Evolutionary conservation across 2,797 vertebrate genomes (phyloP).

Genomic region (Scolopax bukidnonensis): DNA sequence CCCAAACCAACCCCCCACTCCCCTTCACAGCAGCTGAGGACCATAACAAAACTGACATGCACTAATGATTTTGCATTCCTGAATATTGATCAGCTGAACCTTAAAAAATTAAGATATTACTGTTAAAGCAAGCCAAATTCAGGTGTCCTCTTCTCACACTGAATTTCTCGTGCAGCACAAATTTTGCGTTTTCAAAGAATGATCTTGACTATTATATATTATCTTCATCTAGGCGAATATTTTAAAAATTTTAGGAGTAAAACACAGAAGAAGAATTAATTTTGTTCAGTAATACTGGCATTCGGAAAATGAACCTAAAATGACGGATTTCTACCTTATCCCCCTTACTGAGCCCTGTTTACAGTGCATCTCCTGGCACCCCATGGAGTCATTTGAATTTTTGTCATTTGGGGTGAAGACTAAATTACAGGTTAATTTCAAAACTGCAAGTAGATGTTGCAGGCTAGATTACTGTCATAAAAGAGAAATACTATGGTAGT

Average conservation of each 20-base stretch:
- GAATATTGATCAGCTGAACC: neutral
- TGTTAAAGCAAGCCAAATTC: neutral
- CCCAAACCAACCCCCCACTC: too few species aligned
- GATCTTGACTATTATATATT: neutral
- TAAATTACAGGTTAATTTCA: constrained; percentile 89
- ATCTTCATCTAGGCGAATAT: constrained; percentile 19
- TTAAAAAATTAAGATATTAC: neutral
- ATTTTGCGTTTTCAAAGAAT: constrained; percentile 19
- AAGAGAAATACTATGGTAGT: constrained; percentile 75
- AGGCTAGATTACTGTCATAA: constrained; percentile 82
- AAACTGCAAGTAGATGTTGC: constrained; percentile 82
- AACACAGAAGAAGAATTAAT: constrained; percentile 42
- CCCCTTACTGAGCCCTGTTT: constrained; percentile 78
- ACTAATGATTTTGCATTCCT: neutral
- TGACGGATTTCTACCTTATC: constrained; percentile 67
- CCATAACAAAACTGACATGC: neutral
- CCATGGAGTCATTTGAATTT: constrained; percentile 85
- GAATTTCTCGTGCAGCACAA: neutral
- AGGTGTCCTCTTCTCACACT: neutral
- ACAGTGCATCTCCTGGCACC: constrained; percentile 82
- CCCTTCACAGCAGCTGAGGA: neutral
- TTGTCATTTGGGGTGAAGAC: constrained; percentile 87
- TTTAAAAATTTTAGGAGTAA: constrained; percentile 19
- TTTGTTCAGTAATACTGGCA: constrained; percentile 57
- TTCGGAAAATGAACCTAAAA: constrained; percentile 49